Percentiles rank a stretch among this genome's conserved stretches.
These are phyloP conservation scores for Oreocharis arfaki DNA, from an alignment of 2,113 vertebrate genomes.

Conservation along the genomic window DNA sequence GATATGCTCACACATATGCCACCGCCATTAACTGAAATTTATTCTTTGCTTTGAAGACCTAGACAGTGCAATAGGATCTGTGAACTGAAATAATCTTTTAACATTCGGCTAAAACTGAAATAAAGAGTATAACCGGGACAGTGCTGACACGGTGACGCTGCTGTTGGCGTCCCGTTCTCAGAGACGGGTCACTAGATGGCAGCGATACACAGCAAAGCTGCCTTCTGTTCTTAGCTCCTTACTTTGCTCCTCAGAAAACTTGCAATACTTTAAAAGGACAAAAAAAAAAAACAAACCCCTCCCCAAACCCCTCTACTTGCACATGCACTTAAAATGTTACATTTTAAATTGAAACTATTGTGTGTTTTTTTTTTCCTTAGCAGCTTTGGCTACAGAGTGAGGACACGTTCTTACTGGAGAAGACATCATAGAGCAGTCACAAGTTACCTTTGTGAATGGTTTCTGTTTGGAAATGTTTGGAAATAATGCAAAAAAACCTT, in stretches of 20 bases:
- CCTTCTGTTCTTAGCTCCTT: rapidly evolving
- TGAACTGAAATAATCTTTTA: background rate
- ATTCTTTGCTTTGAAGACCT: background rate
- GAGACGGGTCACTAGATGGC: conserved; percentile 67
- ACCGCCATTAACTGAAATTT: background rate
- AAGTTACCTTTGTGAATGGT: background rate
- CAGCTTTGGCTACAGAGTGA: background rate
- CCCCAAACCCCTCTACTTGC: background rate
- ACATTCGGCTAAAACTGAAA: background rate
- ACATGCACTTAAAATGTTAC: background rate
- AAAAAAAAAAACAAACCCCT: background rate
- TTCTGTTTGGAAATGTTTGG: background rate
- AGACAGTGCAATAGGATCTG: background rate
- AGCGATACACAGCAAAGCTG: conserved; percentile 48
- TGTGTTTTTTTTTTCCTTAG: background rate
- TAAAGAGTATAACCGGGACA: rapidly evolving
- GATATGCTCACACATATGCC: background rate
- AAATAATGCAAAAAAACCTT: background rate
- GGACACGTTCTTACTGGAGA: background rate
- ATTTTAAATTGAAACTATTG: conserved; percentile 4
- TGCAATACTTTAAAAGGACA: background rate
- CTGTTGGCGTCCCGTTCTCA: background rate
- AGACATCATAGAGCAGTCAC: background rate
- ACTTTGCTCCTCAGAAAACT: background rate
- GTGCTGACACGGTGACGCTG: rapidly evolving